Base-by-base conservation (phyloP, 1,140 invertebrate species). In the Drosophila nikananu region DNA sequence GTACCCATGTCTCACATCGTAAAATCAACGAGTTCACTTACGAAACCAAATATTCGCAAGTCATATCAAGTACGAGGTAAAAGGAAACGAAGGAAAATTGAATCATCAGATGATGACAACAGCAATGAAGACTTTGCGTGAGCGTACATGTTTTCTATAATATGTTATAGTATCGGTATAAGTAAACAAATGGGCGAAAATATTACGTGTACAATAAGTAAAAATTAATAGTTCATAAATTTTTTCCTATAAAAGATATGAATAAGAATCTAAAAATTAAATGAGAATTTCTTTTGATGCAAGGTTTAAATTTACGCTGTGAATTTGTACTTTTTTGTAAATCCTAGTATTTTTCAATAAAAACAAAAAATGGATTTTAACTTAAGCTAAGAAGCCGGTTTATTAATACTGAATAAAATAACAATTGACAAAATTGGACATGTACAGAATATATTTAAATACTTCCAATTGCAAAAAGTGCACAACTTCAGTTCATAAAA, bases 71-170 rank as follows among this genome's bases (percentile, higher is more conserved):
- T 62, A 25, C 78, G 91, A 15, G 83, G 52, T 77, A 91, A 77
- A 65, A 81, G 73, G 23, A 92, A 91, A 39, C 74, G 80, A 19
- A 80, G 77, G 9, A 92, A 92, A 64, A 78, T 91, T 10, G 48
- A 91, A 8, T 91, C 91, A 21, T 86, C 91, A 13, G 91, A 92
- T 52, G 83, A 81, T 58, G 83, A 92, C 32, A 77, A 63, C 41
- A 92, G 91, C 72, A 87, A 80, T 32, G 77, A 79, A 52, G 81
- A 92, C n/a, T 78, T 76, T 79, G 65, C 78, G 67, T 91, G 66
- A 91, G 55, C 41, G 32, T 17, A 23, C 5, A 17, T 5, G 52
- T 37, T 55, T 55, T 17, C 8, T 23, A 37, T 13, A 21, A 27
- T 32, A 23, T 37, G 1, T 9, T 37, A 37, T 12, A 23, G 3